Evolutionary conservation across 2,797 vertebrate genomes (phyloP).

Genomic region (Allobates femoralis): DNA sequence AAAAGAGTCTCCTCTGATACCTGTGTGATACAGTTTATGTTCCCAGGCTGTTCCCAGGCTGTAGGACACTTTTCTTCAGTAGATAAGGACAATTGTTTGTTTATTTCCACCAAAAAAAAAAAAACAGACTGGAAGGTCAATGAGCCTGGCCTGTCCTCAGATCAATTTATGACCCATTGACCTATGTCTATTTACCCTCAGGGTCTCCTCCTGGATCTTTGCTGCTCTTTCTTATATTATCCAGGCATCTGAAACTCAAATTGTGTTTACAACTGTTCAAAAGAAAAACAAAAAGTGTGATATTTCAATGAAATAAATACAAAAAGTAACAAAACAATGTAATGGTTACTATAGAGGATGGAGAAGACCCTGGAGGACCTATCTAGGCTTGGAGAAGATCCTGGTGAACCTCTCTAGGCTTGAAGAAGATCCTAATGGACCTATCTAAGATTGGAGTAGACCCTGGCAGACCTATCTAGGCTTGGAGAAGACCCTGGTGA

Average conservation of each 20-base stretch:
- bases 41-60: neutral
- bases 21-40: neutral
- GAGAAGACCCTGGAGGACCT: no score
- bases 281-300: neutral
- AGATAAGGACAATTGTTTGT: conserved; percentile 34
- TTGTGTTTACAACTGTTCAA: neutral
- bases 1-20: neutral
- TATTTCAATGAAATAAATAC: no score
- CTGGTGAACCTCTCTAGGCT: no score
- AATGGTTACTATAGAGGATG: no score
- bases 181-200: conserved; percentile 18
- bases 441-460: no score
- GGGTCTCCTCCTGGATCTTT: neutral
- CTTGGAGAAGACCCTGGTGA: no score
- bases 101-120: neutral
- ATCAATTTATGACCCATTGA: conserved; percentile 19
- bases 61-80: neutral
- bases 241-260: neutral
- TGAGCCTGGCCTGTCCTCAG: neutral
- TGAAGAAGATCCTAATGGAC: no score
- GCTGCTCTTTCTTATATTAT: neutral
- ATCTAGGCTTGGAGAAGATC: no score
- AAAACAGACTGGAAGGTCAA: conserved; percentile 26
- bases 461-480: no score
- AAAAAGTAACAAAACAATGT: no score